phyloP scores from a whole-genome alignment of 2,113 vertebrate species.

The Ictidomys tridecemlineatus region DNA sequence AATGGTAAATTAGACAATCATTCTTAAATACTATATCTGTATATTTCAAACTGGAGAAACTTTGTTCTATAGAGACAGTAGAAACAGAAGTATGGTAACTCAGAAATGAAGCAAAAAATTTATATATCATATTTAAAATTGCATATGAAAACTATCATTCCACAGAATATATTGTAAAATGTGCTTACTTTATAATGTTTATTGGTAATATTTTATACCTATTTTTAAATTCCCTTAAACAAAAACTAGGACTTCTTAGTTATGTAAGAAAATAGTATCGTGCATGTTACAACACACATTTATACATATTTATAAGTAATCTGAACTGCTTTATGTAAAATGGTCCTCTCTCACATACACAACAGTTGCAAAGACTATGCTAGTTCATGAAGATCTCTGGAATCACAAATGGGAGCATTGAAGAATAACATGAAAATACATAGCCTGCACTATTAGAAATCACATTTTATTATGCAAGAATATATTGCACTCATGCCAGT shows the following conservation, averaged over 20 bases:
- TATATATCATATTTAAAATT: background rate
- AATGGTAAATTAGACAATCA: background rate
- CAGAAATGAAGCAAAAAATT: slow-evolving; percentile 17
- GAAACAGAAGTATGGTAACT: background rate
- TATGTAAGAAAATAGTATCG: background rate
- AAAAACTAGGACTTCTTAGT: background rate
- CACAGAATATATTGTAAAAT: background rate
- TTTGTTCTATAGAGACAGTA: background rate
- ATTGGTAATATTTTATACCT: background rate
- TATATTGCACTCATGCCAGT: background rate
- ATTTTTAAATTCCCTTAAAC: background rate
- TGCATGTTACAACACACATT: background rate
- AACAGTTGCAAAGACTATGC: background rate
- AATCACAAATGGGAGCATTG: background rate
- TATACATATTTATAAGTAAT: background rate
- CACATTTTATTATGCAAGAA: background rate
- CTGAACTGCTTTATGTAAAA: background rate
- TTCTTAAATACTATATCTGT: background rate
- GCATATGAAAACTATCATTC: background rate
- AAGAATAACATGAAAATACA: background rate
- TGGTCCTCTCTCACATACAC: background rate
- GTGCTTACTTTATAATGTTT: background rate
- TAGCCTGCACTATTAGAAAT: background rate
- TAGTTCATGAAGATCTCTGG: background rate
- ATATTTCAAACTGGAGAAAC: background rate